Conservation (phyloP, 64 coral and sea anemone species). For the Platygyra sinensis region DNA sequence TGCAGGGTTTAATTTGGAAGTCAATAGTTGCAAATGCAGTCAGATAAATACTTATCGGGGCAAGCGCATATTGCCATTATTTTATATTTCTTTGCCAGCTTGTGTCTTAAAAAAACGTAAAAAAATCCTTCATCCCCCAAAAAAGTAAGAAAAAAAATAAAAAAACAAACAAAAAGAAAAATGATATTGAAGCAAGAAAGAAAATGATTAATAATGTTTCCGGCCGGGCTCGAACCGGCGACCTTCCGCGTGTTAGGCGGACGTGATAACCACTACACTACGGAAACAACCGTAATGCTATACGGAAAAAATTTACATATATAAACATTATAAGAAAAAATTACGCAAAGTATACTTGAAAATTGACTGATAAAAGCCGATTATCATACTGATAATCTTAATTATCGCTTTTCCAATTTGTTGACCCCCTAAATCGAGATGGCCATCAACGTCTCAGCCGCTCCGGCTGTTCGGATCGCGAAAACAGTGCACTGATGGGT, state of each 20-base stretch:
- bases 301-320: background rate
- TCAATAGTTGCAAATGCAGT: no score
- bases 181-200: background rate
- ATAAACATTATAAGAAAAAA: background rate
- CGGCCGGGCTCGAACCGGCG: background rate
- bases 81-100: background rate
- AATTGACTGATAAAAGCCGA: no score
- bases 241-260: background rate
- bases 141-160: background rate
- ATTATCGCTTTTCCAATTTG: no score
- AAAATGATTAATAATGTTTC: background rate
- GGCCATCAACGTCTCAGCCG: no score
- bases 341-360: no score
- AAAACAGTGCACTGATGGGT: no score
- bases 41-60: no score
- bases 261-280: conserved; percentile 14
- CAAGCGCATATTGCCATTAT: no score
- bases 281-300: background rate
- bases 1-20: no score
- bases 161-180: background rate
- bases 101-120: background rate
- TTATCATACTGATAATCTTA: no score
- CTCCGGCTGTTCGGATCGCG: no score
- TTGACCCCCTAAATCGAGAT: no score
- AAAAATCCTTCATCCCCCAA: background rate